Conservation (phyloP, 2,797 vertebrate species). For the Ptychadena robeensis region DNA sequence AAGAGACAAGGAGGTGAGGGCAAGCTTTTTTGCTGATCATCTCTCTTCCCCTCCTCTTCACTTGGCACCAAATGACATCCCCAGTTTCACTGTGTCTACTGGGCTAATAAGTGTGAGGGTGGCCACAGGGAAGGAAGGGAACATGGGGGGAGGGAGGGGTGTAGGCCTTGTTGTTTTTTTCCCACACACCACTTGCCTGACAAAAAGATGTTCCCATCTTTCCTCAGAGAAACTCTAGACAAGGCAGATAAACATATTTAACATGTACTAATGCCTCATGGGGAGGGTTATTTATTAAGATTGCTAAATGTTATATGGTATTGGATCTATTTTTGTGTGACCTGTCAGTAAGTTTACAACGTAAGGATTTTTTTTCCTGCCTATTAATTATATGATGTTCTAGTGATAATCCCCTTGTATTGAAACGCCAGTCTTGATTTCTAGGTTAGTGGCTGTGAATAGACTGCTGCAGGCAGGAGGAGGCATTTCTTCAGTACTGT, state of each 20-base stretch:
- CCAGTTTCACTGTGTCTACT: conserved; percentile 25
- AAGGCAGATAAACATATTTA: neutral
- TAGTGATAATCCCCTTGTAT: no score
- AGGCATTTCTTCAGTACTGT: no score
- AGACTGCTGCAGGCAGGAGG: no score
- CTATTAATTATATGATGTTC: no score
- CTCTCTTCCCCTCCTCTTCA: conserved; percentile 16
- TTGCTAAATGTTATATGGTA: neutral
- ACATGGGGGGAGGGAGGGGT: neutral
- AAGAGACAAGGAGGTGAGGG: conserved; percentile 20
- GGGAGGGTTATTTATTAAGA: no score
- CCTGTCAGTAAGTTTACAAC: no score
- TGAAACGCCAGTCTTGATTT: no score
- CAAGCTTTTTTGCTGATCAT: conserved; percentile 24
- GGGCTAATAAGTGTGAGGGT: conserved; percentile 21
- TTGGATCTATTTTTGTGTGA: neutral
- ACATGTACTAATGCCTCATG: neutral
- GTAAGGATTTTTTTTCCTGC: no score
- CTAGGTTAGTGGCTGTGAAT: no score
- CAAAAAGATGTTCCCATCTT: conserved; percentile 48
- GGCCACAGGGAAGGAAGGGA: neutral
- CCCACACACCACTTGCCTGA: conserved; percentile 27
- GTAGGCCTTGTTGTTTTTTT: neutral
- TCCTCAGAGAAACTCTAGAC: neutral
- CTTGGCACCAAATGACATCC: conserved; percentile 50